A percentile compares a stretch with the other conserved stretches of the same genome.
Evolutionary conservation across 2,797 vertebrate species (phyloP).

Genomic region (Somateria mollissima): DNA sequence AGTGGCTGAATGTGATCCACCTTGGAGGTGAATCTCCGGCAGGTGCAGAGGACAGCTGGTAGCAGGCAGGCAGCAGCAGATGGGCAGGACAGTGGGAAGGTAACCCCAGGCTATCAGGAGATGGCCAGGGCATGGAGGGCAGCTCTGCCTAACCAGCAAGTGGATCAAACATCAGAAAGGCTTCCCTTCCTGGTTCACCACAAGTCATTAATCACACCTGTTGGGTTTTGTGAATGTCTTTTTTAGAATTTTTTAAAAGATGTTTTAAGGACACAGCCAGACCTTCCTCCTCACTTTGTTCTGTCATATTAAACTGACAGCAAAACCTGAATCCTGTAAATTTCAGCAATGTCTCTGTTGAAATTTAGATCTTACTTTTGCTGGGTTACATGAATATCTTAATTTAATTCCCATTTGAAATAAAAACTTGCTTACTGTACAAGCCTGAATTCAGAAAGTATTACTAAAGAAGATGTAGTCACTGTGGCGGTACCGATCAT

Average conservation of each 20-base stretch:
- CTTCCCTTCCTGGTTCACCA: not conserved
- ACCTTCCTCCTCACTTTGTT: not conserved
- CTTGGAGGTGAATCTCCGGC: not conserved
- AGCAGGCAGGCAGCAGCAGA: conserved; percentile 24
- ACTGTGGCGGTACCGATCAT: rapidly evolving
- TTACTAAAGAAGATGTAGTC: not conserved
- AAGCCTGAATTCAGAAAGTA: not conserved
- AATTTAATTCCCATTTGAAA: not conserved
- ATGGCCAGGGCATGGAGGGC: not conserved
- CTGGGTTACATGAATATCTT: not conserved
- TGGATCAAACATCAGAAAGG: not conserved
- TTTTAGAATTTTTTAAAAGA: not conserved
- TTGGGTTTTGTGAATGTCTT: not conserved
- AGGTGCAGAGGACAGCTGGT: not conserved
- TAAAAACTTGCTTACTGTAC: not conserved
- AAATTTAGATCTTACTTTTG: not conserved
- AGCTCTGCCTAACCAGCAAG: not conserved
- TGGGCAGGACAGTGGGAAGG: not conserved
- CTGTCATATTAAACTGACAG: not conserved
- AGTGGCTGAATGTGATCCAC: not conserved
- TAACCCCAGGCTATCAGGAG: not conserved
- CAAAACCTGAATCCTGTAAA: not conserved
- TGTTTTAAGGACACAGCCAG: not conserved
- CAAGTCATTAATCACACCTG: not conserved
- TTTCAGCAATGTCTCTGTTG: not conserved